Base-by-base conservation (phyloP, 2,797 vertebrate genomes). In the Lateolabrax maculatus region DNA sequence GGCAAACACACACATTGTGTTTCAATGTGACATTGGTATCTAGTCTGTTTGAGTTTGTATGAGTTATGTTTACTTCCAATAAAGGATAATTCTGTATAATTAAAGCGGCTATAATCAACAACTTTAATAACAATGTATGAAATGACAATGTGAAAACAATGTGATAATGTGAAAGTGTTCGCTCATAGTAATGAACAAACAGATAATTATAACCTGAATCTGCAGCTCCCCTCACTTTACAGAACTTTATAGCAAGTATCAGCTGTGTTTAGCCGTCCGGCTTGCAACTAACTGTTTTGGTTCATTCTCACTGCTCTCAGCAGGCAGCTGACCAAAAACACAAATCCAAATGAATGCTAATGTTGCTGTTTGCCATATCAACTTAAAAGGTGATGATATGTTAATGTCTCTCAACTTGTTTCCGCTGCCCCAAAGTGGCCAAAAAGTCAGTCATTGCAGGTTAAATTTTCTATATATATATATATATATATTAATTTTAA, bases 11-110 rank as follows among this genome's bases (percentile, higher is more conserved):
- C n/a, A 63, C 65, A 48, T 12, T 80, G 23, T 65, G 70, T 79
- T 75, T 77, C 78, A 82, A 65, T 79, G 74, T 81, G 39, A 82
- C 71, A 41, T 56, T 89, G 72, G 56, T 58, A 13, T 37, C 18
- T 31, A 10, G 31, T 43, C 36, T 43, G 48, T 43, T 39, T 48
- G 18, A 18, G 57, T 52, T 39, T 25, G 37, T 61, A 21, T 31
- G n/a, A 57, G 27, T n/a, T 44, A 13, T 19, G 60, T 13, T 71
- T 46, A 25, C 2, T 44, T 41, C 44, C 0, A 76, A 57, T 37
- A 49, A 21, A 61, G 9, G 9, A 61, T 16, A 12, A 51, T 44
- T 18, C 51, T 21, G 16, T 31, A 10, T 25, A 57, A 34, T 43
- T 56, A 4, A 36, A 70, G 29, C 0, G 8, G 18, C 18, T 60